Conservation (phyloP, 2,113 vertebrate genomes). For the Amphiprion ocellaris region DNA sequence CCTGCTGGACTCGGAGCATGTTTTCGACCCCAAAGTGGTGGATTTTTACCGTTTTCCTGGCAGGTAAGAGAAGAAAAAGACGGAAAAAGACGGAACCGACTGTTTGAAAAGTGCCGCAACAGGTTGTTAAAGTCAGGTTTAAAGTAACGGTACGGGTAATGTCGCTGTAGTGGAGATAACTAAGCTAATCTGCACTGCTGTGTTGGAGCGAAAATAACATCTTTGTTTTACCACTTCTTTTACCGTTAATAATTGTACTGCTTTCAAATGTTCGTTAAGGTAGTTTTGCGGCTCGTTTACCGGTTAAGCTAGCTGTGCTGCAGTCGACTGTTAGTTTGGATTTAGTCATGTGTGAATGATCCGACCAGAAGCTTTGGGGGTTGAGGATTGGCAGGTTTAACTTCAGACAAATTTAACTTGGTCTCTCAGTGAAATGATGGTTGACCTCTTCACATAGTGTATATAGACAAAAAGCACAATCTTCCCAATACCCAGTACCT, state of each 20-base stretch:
- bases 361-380: conserved; percentile 11
- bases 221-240: background rate
- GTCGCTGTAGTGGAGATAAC: background rate
- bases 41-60: conserved; percentile 63
- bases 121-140: conserved; percentile 46
- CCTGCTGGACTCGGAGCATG: conserved; percentile 42
- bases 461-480: background rate
- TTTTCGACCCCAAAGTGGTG: conserved; percentile 44
- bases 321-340: conserved; percentile 1
- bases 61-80: conserved; percentile 65
- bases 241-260: too few species aligned
- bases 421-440: background rate
- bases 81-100: background rate
- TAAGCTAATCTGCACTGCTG: background rate
- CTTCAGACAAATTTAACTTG: conserved; percentile 18
- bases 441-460: background rate
- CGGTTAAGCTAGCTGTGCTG: background rate
- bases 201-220: background rate
- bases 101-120: conserved; percentile 4
- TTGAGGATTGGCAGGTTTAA: conserved; percentile 44
- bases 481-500: background rate
- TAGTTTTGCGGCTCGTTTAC: background rate
- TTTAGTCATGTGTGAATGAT: conserved; percentile 59
- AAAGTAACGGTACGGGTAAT: background rate
- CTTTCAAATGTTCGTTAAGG: too few species aligned